phyloP scores from a whole-genome alignment of 2,888 invertebrate species.

The Taphrorychus bicolor region DNA sequence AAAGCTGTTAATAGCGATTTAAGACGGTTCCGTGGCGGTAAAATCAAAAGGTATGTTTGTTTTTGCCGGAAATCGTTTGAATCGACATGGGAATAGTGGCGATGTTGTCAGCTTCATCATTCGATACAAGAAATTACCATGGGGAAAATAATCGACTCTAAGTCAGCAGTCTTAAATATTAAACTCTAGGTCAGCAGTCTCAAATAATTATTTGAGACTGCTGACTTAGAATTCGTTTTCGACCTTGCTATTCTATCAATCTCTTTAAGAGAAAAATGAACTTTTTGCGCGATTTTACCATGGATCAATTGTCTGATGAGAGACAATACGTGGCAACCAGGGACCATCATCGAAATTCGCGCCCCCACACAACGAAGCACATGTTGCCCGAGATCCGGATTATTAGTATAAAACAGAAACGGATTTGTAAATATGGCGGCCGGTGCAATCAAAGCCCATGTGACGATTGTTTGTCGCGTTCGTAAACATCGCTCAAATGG shows the following conservation, averaged over 20 bases:
- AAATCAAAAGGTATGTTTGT: slow-evolving; percentile 26
- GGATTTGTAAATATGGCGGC: slow-evolving; percentile 38
- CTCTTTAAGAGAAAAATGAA: too few relatives aligned
- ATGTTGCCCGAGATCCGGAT: slow-evolving; percentile 40
- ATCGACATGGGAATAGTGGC: slow-evolving; percentile 14
- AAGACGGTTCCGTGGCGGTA: slow-evolving; percentile 13
- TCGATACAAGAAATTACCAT: too few relatives aligned
- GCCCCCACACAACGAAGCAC: slow-evolving; percentile 39
- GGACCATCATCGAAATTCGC: slow-evolving; percentile 7
- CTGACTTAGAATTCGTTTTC: not conserved
- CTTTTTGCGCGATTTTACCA: too few relatives aligned
- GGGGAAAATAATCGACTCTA: too few relatives aligned
- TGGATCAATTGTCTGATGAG: too few relatives aligned
- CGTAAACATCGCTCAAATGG: slow-evolving; percentile 41
- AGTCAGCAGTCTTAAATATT: too few relatives aligned
- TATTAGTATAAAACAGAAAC: slow-evolving; percentile 40
- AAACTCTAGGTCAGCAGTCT: too few relatives aligned
- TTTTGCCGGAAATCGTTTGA: slow-evolving; percentile 26
- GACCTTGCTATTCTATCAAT: too few relatives aligned
- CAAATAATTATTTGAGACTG: too few relatives aligned
- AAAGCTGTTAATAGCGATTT: slow-evolving; percentile 33
- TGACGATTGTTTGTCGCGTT: slow-evolving; percentile 40
- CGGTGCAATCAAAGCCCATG: slow-evolving; percentile 38
- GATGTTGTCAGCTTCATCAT: slow-evolving; percentile 24
- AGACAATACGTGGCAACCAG: not conserved